Conservation (phyloP, 2,797 vertebrate species). For the Hemitrygon akajei region DNA sequence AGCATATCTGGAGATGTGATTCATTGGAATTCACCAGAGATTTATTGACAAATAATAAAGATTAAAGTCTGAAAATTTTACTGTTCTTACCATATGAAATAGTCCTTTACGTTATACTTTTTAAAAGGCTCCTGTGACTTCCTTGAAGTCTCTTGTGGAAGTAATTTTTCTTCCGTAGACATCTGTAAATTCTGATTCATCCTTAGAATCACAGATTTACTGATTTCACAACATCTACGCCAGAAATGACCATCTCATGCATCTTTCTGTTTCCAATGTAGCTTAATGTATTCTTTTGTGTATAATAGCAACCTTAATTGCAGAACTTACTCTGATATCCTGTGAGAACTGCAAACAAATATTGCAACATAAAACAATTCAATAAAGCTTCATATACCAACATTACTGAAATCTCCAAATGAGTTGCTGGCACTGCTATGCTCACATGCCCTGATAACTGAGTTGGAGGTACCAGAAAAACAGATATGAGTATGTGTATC, state of each 20-base stretch:
- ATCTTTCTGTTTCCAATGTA: neutral
- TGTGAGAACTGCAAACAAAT: neutral
- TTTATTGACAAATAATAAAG: neutral
- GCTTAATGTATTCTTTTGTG: neutral
- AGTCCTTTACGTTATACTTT: neutral
- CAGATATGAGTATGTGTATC: no score
- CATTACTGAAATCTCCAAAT: neutral
- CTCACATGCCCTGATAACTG: neutral
- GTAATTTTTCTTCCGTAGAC: neutral
- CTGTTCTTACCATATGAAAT: neutral
- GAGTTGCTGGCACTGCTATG: neutral
- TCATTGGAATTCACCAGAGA: no score
- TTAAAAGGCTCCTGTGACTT: neutral
- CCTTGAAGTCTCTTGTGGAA: neutral
- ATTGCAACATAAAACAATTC: neutral
- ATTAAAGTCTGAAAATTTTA: neutral
- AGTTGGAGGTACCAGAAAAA: neutral
- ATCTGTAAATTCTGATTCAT: neutral
- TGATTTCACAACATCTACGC: neutral
- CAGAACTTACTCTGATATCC: neutral
- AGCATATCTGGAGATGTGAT: no score
- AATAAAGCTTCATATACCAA: neutral
- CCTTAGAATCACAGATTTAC: neutral
- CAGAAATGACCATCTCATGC: neutral
- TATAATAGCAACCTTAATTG: neutral